These are phyloP conservation scores for Ptychodera flava DNA, from an alignment of 35 echinoderm and acorn worm species.

Conservation along the genomic window DNA sequence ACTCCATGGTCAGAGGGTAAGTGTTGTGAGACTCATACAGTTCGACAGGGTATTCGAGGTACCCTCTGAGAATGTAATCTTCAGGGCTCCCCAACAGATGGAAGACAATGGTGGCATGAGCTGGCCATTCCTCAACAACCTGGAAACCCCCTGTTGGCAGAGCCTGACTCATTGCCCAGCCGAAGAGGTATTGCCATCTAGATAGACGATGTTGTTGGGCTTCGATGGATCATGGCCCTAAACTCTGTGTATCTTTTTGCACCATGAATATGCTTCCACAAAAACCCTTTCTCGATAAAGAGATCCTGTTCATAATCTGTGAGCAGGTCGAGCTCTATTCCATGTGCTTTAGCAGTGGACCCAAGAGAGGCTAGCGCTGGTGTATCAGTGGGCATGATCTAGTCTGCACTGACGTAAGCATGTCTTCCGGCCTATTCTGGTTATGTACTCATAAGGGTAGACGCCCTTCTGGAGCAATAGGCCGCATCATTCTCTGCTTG, in stretches of 20 bases:
- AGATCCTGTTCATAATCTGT: background rate
- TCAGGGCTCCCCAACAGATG: background rate
- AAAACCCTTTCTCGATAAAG: background rate
- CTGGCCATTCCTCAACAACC: background rate
- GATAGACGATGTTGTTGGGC: too few species aligned
- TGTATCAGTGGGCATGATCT: background rate
- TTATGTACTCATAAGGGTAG: too few species aligned
- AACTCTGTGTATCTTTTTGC: background rate
- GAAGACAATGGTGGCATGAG: too few species aligned
- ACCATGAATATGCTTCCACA: background rate
- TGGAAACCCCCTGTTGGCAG: background rate
- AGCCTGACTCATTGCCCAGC: background rate
- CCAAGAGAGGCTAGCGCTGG: background rate
- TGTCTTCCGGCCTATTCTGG: background rate
- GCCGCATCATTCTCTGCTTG: too few species aligned
- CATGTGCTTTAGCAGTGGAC: background rate
- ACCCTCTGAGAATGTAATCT: background rate
- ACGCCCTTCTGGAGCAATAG: too few species aligned
- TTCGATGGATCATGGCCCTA: too few species aligned
- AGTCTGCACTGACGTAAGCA: background rate
- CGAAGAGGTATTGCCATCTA: background rate
- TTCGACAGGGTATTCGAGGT: background rate
- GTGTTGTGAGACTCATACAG: background rate
- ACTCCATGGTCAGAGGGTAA: background rate
- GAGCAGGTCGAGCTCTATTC: background rate